Evolutionary conservation across 1,140 invertebrate species (phyloP).

Genomic region (Zaprionus ornatus): DNA sequence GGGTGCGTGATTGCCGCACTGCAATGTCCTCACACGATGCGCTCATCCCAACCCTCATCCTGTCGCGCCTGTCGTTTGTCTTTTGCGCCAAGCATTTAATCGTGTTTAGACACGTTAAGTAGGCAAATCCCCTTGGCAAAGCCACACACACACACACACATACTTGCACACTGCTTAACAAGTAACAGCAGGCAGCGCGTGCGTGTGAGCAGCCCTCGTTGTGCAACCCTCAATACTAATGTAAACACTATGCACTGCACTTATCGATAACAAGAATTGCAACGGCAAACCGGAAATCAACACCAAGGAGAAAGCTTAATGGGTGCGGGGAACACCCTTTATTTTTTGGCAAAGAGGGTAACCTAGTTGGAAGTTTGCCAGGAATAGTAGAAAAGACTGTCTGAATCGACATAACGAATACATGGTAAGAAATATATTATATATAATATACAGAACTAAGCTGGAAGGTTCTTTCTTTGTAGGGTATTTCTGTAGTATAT

Average conservation of each 20-base stretch:
- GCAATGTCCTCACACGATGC: neutral
- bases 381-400: neutral
- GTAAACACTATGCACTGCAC: constrained; percentile 16
- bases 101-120: constrained; percentile 44
- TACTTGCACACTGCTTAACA: neutral
- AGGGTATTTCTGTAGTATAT: too few relatives aligned
- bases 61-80: constrained; percentile 1
- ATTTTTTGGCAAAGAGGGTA: neutral
- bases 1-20: constrained; percentile 7
- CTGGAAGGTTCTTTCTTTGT: too few relatives aligned
- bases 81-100: constrained; percentile 35
- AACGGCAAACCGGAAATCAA: constrained; percentile 22
- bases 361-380: neutral
- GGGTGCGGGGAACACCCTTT: neutral
- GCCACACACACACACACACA: neutral
- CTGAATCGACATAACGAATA: neutral
- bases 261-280: constrained; percentile 43
- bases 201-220: neutral
- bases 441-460: too few relatives aligned
- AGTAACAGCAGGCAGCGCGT: neutral
- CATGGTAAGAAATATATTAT: neutral
- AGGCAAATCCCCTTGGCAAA: constrained; percentile 14
- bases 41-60: neutral
- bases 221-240: neutral
- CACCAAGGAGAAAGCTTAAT: neutral